Evolutionary conservation across 2,113 vertebrate genomes (phyloP).

Genomic region (Empidonax traillii): DNA sequence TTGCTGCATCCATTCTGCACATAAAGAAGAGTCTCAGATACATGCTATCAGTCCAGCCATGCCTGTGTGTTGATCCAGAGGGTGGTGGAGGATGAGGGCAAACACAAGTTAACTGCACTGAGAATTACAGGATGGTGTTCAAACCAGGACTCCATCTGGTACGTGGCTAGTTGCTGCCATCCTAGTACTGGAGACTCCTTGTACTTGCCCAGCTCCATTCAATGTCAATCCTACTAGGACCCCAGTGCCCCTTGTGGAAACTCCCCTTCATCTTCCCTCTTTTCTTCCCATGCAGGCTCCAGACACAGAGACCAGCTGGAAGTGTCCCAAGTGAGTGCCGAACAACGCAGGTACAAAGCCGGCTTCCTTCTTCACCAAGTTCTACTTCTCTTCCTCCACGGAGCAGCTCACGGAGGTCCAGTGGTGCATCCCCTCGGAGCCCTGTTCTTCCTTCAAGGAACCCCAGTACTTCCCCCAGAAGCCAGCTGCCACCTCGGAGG

Average conservation of each 20-base stretch:
- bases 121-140: not conserved
- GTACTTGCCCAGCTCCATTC: not conserved
- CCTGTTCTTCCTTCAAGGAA: conserved; percentile 75
- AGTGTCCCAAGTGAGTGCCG: conserved; percentile 50
- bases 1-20: not conserved
- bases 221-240: not conserved
- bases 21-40: not conserved
- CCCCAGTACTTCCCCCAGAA: conserved; percentile 81
- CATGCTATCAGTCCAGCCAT: not conserved
- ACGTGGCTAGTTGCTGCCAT: not conserved
- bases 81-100: not conserved
- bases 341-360: conserved; percentile 50
- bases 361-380: conserved; percentile 40
- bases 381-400: conserved; percentile 55
- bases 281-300: conserved; percentile 71
- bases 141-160: not conserved
- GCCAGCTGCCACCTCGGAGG: conserved; percentile 78
- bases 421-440: conserved; percentile 66
- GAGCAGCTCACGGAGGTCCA: conserved; percentile 75
- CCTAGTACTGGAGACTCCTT: not conserved
- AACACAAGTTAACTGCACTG: not conserved
- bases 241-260: not conserved
- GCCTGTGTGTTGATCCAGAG: rapidly evolving
- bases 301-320: conserved; percentile 68
- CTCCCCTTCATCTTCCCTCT: not conserved